Conservation (phyloP, 2,888 invertebrate genomes). For the Amaurobius ferox region DNA sequence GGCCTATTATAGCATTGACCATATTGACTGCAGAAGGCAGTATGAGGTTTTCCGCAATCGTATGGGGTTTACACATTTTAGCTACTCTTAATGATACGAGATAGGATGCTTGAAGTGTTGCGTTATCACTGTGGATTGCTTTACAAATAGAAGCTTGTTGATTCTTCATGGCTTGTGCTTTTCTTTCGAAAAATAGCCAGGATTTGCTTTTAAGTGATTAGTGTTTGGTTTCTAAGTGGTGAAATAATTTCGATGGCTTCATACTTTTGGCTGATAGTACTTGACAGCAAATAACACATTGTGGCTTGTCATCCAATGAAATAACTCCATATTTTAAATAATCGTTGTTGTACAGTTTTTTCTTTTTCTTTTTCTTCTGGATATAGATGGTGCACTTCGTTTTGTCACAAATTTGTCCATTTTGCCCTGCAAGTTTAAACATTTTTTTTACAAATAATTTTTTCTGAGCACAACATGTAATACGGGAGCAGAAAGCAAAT, state of each 20-base stretch:
- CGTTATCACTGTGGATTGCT: not conserved
- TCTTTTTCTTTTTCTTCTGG: not conserved
- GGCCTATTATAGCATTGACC: not conserved
- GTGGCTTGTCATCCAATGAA: not conserved
- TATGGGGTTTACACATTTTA: not conserved
- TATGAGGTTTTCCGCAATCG: not conserved
- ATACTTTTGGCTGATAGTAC: not conserved
- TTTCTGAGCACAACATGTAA: too few species aligned
- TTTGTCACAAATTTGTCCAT: too few species aligned
- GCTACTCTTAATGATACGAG: not conserved
- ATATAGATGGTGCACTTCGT: not conserved
- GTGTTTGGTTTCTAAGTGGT: not conserved
- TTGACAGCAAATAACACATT: not conserved
- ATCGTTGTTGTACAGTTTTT: not conserved
- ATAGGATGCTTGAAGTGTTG: not conserved
- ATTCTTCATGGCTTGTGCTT: not conserved
- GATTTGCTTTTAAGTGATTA: not conserved
- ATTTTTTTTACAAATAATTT: not conserved
- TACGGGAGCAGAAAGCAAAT: too few species aligned
- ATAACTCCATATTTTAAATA: not conserved
- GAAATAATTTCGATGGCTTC: not conserved
- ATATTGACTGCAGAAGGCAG: not conserved
- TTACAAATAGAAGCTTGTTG: not conserved
- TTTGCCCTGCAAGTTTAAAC: not conserved
- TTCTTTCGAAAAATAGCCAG: not conserved